phyloP scores from a whole-genome alignment of 1,140 invertebrate species.

The Drosophila micromelanica region DNA sequence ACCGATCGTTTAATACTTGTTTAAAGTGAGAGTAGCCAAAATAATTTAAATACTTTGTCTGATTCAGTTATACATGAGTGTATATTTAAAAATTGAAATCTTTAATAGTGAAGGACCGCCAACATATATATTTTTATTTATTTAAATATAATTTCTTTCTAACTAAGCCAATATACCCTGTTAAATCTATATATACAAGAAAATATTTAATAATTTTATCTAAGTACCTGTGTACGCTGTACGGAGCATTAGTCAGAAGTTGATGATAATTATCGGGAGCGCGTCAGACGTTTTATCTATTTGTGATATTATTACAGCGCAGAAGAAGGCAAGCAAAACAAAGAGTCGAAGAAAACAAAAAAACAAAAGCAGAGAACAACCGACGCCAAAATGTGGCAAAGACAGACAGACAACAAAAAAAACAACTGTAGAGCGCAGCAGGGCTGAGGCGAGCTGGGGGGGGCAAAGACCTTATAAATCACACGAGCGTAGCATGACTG shows the following conservation, averaged over 20 bases:
- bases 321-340: conserved; percentile 77
- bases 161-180: too few species aligned
- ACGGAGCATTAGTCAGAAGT: conserved; percentile 13
- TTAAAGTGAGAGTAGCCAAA: too few species aligned
- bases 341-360: conserved; percentile 50
- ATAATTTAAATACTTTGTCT: too few species aligned
- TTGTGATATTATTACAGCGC: conserved; percentile 55
- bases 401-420: conserved; percentile 3
- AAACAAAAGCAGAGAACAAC: conserved; percentile 31
- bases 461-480: conserved; percentile 80
- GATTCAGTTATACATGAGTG: too few species aligned
- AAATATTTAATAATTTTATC: conserved; percentile 13
- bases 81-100: too few species aligned
- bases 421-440: conserved; percentile 1
- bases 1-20: too few species aligned
- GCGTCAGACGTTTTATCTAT: conserved; percentile 33
- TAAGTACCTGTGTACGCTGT: conserved; percentile 12
- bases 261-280: conserved; percentile 39
- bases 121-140: too few species aligned
- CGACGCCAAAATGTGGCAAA: conserved; percentile 15
- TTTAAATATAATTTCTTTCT: too few species aligned
- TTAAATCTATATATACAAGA: too few species aligned
- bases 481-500: conserved; percentile 81
- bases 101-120: too few species aligned
- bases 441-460: background rate